Conservation (phyloP, 2,888 invertebrate species). For the Cephus spinipes region DNA sequence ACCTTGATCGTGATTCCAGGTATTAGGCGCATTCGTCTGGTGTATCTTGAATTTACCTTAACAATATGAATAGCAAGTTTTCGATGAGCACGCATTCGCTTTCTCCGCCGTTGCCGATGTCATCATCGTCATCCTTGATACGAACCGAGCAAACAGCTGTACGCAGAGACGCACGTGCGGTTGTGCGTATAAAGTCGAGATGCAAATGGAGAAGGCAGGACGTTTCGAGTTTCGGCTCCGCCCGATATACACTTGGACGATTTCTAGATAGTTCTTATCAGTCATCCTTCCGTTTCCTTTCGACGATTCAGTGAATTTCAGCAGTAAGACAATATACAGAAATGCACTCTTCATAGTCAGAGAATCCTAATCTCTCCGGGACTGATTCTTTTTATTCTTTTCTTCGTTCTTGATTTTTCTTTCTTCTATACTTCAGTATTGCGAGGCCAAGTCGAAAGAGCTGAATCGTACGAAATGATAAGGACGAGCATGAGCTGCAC, state of each 20-base stretch:
- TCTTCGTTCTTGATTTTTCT: not conserved
- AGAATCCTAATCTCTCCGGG: not conserved
- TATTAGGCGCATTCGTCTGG: not conserved
- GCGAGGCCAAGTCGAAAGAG: conserved; percentile 40
- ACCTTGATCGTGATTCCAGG: not conserved
- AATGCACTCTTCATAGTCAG: not conserved
- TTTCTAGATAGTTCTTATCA: conserved; percentile 44
- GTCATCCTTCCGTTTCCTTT: conserved; percentile 46
- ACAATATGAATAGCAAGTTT: not conserved
- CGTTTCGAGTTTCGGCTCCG: conserved; percentile 51
- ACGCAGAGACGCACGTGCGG: conserved; percentile 1
- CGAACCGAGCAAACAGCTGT: not conserved
- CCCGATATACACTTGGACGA: conserved; percentile 38
- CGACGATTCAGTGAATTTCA: conserved; percentile 8
- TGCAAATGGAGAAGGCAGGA: conserved; percentile 38
- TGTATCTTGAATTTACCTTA: not conserved
- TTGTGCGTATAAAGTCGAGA: conserved; percentile 16
- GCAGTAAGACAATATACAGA: not conserved
- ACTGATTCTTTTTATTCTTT: conserved; percentile 3
- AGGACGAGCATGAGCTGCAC: conserved; percentile 41
- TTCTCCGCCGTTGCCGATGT: conserved; percentile 17
- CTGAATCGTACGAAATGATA: conserved; percentile 35
- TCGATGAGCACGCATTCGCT: not conserved
- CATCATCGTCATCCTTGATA: not conserved
- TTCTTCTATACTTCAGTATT: conserved; percentile 32